phyloP scores from a whole-genome alignment of 2,113 vertebrate species.

The Myrmophylax atrothorax region DNA sequence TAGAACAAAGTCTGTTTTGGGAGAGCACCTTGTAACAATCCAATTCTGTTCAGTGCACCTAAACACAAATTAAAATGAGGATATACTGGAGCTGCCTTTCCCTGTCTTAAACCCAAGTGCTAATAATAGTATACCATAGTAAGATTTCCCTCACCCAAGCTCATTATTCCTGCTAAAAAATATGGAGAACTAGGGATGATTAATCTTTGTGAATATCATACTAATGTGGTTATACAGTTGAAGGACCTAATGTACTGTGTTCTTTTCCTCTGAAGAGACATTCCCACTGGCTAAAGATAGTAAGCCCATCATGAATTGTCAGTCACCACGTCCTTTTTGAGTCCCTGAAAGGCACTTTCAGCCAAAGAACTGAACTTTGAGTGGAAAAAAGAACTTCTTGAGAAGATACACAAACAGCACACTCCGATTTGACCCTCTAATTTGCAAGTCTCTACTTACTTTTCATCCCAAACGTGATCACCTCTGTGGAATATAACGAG shows the following conservation, averaged over 20 bases:
- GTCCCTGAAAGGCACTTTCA: neutral
- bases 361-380: neutral
- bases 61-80: neutral
- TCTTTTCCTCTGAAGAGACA: neutral
- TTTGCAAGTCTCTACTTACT: conserved; percentile 78
- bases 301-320: neutral
- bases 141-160: neutral
- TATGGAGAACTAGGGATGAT: neutral
- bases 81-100: neutral
- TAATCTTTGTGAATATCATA: neutral
- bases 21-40: neutral
- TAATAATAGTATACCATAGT: neutral
- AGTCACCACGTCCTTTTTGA: neutral
- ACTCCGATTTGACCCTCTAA: neutral
- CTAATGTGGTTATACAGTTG: neutral
- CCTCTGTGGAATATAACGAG: conserved; percentile 95
- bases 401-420: neutral
- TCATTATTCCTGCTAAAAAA: neutral
- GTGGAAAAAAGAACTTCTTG: neutral
- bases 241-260: neutral
- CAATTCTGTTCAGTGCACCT: neutral
- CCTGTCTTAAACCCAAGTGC: neutral
- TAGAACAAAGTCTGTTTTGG: neutral
- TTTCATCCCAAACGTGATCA: conserved; percentile 87
- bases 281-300: neutral